phyloP scores from a whole-genome alignment of 2,888 invertebrate species.

The Drosophila nigricruria region DNA sequence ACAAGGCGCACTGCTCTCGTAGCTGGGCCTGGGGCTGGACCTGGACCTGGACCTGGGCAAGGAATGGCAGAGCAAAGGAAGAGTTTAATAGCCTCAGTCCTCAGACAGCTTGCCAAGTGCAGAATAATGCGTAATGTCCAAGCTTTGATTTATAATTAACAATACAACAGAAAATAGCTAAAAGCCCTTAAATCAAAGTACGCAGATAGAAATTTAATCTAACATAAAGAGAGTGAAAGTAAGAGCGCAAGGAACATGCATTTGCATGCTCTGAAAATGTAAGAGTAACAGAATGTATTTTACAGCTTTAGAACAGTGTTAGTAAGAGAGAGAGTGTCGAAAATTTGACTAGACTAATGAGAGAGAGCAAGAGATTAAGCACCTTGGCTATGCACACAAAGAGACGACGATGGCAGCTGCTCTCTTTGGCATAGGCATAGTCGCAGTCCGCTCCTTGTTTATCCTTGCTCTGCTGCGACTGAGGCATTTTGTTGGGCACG shows the following conservation, averaged over 20 bases:
- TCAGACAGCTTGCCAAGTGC: neutral
- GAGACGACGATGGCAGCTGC: conserved; percentile 77
- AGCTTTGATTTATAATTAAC: neutral
- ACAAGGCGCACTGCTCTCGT: conserved; percentile 5
- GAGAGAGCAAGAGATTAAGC: conserved; percentile 33
- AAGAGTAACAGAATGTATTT: neutral
- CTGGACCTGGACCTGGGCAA: neutral
- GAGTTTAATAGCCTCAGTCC: conserved; percentile 1
- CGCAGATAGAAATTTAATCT: too few species aligned
- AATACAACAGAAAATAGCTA: neutral
- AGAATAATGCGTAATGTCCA: neutral
- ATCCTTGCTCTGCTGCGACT: conserved; percentile 37
- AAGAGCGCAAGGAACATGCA: neutral
- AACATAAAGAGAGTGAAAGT: neutral
- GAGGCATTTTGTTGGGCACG: conserved; percentile 36
- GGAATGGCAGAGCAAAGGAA: neutral
- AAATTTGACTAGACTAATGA: neutral
- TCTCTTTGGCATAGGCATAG: conserved; percentile 52
- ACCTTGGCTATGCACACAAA: conserved; percentile 80
- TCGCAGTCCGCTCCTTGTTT: conserved; percentile 33
- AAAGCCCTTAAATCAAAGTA: neutral
- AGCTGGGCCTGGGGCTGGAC: too few species aligned
- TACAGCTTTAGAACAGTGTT: neutral
- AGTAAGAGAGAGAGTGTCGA: too few species aligned
- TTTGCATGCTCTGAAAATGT: neutral